Percentiles rank a stretch among this genome's conserved stretches.
Conservation (phyloP, 1,140 invertebrate genomes). For the Theocolax elegans region DNA sequence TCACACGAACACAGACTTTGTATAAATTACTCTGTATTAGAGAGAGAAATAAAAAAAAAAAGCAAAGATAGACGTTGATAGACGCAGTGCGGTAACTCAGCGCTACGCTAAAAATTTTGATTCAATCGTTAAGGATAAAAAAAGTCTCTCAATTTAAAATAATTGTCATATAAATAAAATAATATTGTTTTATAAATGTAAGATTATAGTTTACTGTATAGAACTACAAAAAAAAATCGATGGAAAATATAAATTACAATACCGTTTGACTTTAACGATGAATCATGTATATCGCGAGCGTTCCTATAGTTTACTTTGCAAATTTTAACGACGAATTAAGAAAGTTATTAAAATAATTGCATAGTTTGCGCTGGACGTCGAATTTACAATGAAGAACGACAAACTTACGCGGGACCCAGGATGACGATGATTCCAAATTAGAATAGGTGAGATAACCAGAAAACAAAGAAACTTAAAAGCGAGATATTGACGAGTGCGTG, state of each 20-base stretch:
- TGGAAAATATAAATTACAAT: neutral
- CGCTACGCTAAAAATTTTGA: neutral
- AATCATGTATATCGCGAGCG: constrained; percentile 8
- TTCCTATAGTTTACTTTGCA: constrained; percentile 23
- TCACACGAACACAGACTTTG: neutral
- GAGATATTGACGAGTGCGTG: constrained; percentile 8
- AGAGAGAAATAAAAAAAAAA: constrained; percentile 2
- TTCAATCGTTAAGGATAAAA: constrained; percentile 3
- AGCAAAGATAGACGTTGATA: neutral
- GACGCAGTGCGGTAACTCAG: neutral
- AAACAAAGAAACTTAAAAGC: constrained; percentile 16
- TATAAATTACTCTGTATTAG: constrained; percentile 6
- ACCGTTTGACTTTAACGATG: constrained; percentile 26
- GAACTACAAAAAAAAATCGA: too few species aligned
- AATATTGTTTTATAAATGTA: too few species aligned
- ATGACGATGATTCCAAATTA: constrained; percentile 30
- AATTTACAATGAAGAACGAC: constrained; percentile 31
- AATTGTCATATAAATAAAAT: too few species aligned
- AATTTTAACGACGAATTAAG: constrained; percentile 2
- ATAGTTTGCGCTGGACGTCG: constrained; percentile 30
- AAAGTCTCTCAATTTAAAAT: too few species aligned
- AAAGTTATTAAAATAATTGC: constrained; percentile 13
- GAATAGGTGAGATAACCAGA: constrained; percentile 26
- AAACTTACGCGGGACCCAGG: constrained; percentile 35
- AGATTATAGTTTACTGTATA: too few species aligned